Evolutionary conservation across 37 sponge, comb jelly and placozoan genomes (phyloP).

Genomic region (Spongilla lacustris): DNA sequence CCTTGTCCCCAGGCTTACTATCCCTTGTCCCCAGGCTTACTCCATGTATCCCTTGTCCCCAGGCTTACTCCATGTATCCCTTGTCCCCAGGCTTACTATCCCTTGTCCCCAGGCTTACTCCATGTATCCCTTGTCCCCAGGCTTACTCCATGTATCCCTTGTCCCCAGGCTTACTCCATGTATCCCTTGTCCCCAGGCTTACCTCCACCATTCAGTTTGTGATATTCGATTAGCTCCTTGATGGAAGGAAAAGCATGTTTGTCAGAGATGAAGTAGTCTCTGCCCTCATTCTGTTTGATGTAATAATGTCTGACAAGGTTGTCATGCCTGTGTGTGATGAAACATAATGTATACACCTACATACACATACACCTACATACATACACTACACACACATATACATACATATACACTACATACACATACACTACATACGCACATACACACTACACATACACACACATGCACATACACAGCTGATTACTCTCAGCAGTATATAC

Average conservation of each 20-base stretch:
- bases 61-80: no score
- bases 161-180: not conserved
- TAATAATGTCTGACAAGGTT: conserved; percentile 91
- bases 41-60: no score
- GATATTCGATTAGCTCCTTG: conserved; percentile 87
- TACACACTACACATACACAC: not conserved
- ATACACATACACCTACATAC: not conserved
- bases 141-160: not conserved
- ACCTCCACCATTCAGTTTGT: conserved; percentile 91
- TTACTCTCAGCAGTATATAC: no score
- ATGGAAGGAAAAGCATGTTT: conserved; percentile 86
- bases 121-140: not conserved
- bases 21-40: no score
- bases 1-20: no score
- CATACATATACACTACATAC: not conserved
- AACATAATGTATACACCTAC: not conserved
- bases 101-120: no score
- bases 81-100: no score
- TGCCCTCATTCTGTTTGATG: conserved; percentile 80
- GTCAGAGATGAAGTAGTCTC: conserved; percentile 91
- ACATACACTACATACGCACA: no score
- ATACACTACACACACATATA: not conserved
- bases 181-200: conserved; percentile 2
- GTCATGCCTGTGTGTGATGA: conserved; percentile 67
- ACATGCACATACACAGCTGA: not conserved